phyloP scores from a whole-genome alignment of 2,113 vertebrate species.

The Archocentrus centrarchus region DNA sequence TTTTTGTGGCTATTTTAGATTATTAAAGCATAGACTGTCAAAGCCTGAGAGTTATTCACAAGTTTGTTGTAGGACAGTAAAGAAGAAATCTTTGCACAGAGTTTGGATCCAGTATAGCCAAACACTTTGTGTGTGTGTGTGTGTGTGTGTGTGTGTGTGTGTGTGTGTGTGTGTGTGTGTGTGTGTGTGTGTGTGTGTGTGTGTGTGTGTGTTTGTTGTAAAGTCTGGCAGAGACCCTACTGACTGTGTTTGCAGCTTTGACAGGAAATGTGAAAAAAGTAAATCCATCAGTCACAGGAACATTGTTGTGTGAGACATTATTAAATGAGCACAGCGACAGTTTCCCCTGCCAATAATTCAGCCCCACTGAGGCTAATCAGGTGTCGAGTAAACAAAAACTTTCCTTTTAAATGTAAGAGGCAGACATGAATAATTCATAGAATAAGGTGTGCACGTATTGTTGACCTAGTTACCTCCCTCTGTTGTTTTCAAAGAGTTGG shows the following conservation, averaged over 20 bases:
- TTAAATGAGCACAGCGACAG: constrained; percentile 40
- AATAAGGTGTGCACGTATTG: constrained; percentile 33
- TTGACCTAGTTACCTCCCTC: constrained; percentile 64
- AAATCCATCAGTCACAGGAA: background rate
- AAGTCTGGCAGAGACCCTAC: background rate
- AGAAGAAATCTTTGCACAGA: background rate
- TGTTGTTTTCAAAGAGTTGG: constrained; percentile 49
- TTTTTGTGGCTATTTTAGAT: background rate
- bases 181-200: too few species aligned
- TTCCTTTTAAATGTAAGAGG: constrained; percentile 50
- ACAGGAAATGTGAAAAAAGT: constrained; percentile 21
- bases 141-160: too few species aligned
- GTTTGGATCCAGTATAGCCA: background rate
- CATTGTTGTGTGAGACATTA: constrained; percentile 25
- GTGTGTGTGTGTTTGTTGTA: background rate
- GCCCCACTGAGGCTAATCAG: constrained; percentile 63
- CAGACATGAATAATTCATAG: constrained; percentile 67
- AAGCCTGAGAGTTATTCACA: background rate
- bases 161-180: background rate
- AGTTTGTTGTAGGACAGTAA: background rate
- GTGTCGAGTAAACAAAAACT: constrained; percentile 62
- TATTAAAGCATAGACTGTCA: background rate
- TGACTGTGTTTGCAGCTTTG: background rate
- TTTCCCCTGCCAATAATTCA: constrained; percentile 35
- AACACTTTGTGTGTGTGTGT: background rate